Base-by-base conservation (phyloP, 2,797 vertebrate genomes). In the Malurus splendens region DNA sequence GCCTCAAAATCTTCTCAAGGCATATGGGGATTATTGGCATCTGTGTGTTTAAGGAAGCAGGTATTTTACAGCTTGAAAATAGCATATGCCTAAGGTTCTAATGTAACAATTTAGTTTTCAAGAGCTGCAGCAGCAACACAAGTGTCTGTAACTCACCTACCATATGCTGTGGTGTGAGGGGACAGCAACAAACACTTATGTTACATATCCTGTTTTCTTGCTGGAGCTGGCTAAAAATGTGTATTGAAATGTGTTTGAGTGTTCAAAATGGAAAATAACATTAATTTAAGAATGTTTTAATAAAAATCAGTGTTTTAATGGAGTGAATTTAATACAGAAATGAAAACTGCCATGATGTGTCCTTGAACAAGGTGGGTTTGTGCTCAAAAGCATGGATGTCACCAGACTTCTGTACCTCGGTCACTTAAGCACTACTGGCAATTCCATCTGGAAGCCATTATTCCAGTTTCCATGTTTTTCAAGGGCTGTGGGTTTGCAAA, bases 31-130 rank as follows among this genome's bases (percentile, higher is more conserved):
- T 90, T 94, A 89, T 93, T 87, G 93, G 82, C 92, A 90, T 94
- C 92, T 93, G 80, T 84, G 80, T 93, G 93, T 95, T 93, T 90
- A 90, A 92, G 77, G 50, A 92, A 95, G 90, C 93, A 94, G 95
- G 94, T 95, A 93, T 74, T 94, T 95, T 95, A 77, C 92, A 90
- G 86, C 74, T 92, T 93, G 74, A 86, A 92, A 93, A 93, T 90
- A 93, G 54, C 93, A 94, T 93, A 90, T 94, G 92, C 74, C 83
- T 84, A 65, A 88, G 92, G 87, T 94, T 95, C 89, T 93, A 89
- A 82, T 65, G 50, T 42, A 93, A 93, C 94, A 76, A 90, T 93
- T 94, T 93, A 48, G 44, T 94, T 93, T 68, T 92, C 67, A 86
- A 90, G 93, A 88, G 86, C 89, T 79, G 61, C 82, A 79, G 85